Evolutionary conservation across 64 coral and sea anemone species (phyloP), one percentile per base, ranked within the genome.

Genomic region (Stichodactyla mertensii): DNA sequence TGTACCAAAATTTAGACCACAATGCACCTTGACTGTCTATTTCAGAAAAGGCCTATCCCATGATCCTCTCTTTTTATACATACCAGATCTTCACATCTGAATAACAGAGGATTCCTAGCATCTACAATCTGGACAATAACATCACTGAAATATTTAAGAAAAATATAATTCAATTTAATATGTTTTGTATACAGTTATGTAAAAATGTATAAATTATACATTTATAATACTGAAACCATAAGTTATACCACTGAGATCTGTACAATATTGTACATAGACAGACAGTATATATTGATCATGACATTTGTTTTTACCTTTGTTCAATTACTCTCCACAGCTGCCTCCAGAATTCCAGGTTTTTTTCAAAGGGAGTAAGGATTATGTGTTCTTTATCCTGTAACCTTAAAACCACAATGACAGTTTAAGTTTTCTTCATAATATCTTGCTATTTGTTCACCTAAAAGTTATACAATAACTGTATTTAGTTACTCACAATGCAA

Each of bases 41-140:
- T 45, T 45, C 36, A 45, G 36, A 45, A 45, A 45, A 45, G 36
- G 36, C 1, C 1, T 45, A 45, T 22, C 18, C 62, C 62, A 4
- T 9, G 18, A 18, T 7, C 22, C 62, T 20, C 62, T 77, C 55
- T 4, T 54, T 12, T 15, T 53, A 55, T 70, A 81, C 91, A 84
- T 87, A 98, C 95, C 64, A 99, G 80, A 86, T 99, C 97, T 87
- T 93, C 93, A 89, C 97, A 99, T 85, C 90, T 94, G 87, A 95
- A 99, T 18, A 99, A 81, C 56, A 95, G 82, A 45, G 97, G 97
- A 77, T 95, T 95, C 57, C 97, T 95, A 52, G 97, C 97, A 95
- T 99, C 97, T 36, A 99, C 97, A 86, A 99, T 99, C 88, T 99
- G 97, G 22, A 99, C 97, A 70, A 99, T 78, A 26, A 99, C 82